Evolutionary conservation across 2,888 invertebrate species (phyloP).

Genomic region (Deilephila porcellus): DNA sequence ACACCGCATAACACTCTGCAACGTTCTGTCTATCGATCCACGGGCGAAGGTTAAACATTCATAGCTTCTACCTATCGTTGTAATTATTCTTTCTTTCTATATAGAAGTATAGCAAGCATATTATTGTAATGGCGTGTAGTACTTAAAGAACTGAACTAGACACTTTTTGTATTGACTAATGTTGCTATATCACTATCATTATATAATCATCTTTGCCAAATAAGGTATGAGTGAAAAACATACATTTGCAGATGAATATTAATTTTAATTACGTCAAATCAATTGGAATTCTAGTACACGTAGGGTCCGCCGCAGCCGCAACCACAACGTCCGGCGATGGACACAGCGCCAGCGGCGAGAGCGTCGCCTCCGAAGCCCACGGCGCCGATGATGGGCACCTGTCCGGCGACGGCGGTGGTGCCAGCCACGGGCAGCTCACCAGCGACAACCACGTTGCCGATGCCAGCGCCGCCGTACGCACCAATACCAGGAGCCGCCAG

Average conservation of each 20-base stretch:
- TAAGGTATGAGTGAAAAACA: background rate
- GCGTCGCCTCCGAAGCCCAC: constrained; percentile 52
- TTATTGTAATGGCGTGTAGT: too few relatives aligned
- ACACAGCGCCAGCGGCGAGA: constrained; percentile 48
- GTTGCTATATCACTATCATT: too few relatives aligned
- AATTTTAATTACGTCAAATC: background rate
- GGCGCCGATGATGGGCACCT: constrained; percentile 54
- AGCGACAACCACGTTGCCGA: constrained; percentile 47
- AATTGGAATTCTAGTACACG: constrained; percentile 27
- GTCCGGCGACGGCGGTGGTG: constrained; percentile 46
- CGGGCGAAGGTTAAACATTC: too few relatives aligned
- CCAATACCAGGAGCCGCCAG: constrained; percentile 31
- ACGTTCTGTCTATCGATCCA: too few relatives aligned
- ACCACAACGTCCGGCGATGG: constrained; percentile 34
- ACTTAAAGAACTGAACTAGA: too few relatives aligned
- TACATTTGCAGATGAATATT: background rate
- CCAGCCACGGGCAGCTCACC: constrained; percentile 49
- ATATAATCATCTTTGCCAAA: too few relatives aligned
- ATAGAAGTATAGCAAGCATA: too few relatives aligned
- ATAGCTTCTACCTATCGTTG: too few relatives aligned
- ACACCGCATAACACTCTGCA: too few relatives aligned
- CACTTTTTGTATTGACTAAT: too few relatives aligned
- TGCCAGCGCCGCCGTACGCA: constrained; percentile 47
- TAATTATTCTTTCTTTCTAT: too few relatives aligned
- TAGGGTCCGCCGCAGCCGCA: constrained; percentile 34